Conservation (phyloP, 2,113 vertebrate genomes). For the Hyperopisus bebe region DNA sequence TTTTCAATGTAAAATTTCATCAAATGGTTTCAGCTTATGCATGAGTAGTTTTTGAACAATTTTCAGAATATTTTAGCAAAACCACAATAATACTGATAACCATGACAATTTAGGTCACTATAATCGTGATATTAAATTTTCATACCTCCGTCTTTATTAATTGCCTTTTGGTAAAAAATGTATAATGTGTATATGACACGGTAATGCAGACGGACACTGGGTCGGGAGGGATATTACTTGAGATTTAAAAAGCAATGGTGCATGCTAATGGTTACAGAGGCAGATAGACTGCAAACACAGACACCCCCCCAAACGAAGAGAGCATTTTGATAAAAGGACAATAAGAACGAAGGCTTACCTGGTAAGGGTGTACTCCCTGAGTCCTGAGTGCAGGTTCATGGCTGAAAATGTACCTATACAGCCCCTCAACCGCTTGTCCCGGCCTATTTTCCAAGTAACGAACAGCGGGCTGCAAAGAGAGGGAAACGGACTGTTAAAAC, state of each 20-base stretch:
- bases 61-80: neutral
- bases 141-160: neutral
- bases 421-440: constrained; percentile 98
- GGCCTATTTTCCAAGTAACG: constrained; percentile 99
- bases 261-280: neutral
- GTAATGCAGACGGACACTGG: neutral
- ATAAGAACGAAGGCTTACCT: constrained; percentile 68
- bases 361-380: constrained; percentile 99
- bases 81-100: neutral
- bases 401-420: constrained; percentile 99
- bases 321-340: too few species aligned
- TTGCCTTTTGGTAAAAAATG: neutral
- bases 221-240: neutral
- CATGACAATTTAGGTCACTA: neutral
- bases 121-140: neutral
- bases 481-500: constrained; percentile 6
- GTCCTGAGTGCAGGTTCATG: constrained; percentile 99
- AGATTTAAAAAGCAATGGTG: neutral
- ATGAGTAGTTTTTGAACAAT: neutral
- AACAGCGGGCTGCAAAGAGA: constrained; percentile 88
- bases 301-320: neutral
- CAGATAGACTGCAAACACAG: neutral
- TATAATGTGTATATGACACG: neutral
- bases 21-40: neutral
- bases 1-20: neutral